A percentile compares a stretch with the other conserved stretches of the same genome.
These are phyloP conservation scores for Tethya wilhelma DNA, from an alignment of 37 sponge, comb jelly and placozoan genomes.

Conservation along the genomic window DNA sequence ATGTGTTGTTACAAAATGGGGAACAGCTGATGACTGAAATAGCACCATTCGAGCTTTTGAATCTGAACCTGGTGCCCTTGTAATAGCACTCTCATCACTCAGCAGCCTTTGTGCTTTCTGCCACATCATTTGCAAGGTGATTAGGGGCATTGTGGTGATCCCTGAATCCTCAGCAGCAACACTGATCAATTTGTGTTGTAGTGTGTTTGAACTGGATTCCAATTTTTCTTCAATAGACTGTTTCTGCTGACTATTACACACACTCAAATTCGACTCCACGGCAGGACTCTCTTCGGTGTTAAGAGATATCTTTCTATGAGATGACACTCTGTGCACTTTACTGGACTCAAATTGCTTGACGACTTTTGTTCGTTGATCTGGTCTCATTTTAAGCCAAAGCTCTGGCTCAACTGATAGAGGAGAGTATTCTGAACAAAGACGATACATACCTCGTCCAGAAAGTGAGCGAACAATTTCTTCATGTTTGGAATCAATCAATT, in stretches of 20 bases:
- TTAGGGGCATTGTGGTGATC: not conserved
- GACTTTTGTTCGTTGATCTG: conserved; percentile 12
- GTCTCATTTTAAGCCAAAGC: conserved; percentile 9
- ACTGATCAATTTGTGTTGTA: conserved; percentile 3
- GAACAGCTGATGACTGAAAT: not conserved
- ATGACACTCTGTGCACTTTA: not conserved
- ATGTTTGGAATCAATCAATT: not conserved
- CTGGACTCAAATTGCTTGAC: conserved; percentile 4
- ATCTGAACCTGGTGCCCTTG: conserved; percentile 21
- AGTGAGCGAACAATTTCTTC: conserved; percentile 43
- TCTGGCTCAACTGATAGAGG: not conserved
- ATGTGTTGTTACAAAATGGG: conserved; percentile 10
- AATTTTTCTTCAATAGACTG: not conserved
- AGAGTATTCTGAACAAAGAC: not conserved
- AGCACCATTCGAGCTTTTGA: conserved; percentile 13
- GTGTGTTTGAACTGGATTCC: no score
- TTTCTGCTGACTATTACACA: not conserved
- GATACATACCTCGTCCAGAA: conserved; percentile 49
- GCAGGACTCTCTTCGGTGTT: not conserved
- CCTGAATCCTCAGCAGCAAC: not conserved
- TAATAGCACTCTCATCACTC: conserved; percentile 7
- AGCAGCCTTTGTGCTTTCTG: conserved; percentile 18
- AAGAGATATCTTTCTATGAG: conserved; percentile 4
- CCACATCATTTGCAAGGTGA: conserved; percentile 16
- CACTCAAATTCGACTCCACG: not conserved